Evolutionary conservation across 2,113 vertebrate genomes (phyloP).

Genomic region (Myrmecobius fasciatus): DNA sequence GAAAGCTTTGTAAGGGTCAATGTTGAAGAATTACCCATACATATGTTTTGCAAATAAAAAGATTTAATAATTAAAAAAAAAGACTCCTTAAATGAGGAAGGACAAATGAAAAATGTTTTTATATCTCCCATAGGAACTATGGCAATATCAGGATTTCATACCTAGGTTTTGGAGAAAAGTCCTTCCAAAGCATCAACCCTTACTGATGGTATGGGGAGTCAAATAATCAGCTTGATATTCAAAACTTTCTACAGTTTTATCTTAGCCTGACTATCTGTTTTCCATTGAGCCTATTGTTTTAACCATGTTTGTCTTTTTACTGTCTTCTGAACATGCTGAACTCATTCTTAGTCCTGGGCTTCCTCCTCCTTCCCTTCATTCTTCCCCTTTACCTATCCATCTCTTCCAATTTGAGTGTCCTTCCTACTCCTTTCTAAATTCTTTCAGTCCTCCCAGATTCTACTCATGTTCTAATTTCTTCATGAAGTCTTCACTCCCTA

Average conservation of each 20-base stretch:
- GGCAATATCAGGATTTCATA: background rate
- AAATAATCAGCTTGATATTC: constrained; percentile 40
- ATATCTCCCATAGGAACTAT: background rate
- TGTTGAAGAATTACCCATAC: too few species aligned
- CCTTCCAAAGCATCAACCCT: background rate
- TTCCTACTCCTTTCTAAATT: background rate
- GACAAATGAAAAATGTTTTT: constrained; percentile 61
- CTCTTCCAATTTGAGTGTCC: background rate
- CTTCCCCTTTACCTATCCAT: background rate
- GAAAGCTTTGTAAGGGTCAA: too few species aligned
- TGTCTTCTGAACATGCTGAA: constrained; percentile 41
- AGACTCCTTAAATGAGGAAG: constrained; percentile 78
- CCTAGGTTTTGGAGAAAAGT: constrained; percentile 12
- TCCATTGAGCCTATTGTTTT: constrained; percentile 13
- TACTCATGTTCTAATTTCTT: background rate
- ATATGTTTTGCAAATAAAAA: too few species aligned
- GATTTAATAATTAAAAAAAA: too few species aligned
- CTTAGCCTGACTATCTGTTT: constrained; percentile 17
- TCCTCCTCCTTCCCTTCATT: background rate
- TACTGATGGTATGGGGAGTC: constrained; percentile 5
- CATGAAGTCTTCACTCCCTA: background rate
- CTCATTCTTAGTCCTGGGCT: constrained; percentile 12
- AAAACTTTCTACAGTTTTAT: constrained; percentile 41
- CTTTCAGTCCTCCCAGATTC: background rate
- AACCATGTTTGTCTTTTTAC: constrained; percentile 28